Percentiles rank a stretch among this genome's conserved stretches.
These are phyloP conservation scores for Acrobasis suavella DNA, from an alignment of 2,888 invertebrate species.

Conservation along the genomic window DNA sequence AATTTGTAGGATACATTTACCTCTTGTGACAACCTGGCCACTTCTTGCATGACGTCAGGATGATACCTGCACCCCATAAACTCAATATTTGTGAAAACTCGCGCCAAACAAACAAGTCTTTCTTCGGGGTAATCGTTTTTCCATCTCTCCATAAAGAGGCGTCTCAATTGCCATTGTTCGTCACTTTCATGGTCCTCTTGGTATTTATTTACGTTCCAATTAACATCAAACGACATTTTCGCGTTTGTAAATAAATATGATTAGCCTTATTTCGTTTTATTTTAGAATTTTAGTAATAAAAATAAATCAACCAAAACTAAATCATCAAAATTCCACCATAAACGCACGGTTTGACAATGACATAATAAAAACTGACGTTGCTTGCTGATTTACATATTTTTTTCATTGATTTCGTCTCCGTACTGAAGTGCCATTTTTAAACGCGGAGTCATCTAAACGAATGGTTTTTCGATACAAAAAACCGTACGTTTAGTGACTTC, in stretches of 20 bases:
- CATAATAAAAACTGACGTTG: background rate
- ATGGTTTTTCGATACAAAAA: too few relatives aligned
- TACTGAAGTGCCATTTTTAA: too few relatives aligned
- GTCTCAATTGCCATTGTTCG: constrained; percentile 93
- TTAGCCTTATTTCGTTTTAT: background rate
- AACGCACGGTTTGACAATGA: background rate
- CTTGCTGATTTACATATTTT: too few relatives aligned
- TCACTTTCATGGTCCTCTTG: constrained; percentile 92
- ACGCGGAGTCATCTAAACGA: too few relatives aligned
- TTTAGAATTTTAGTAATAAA: background rate
- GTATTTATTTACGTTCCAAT: constrained; percentile 89
- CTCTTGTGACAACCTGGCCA: constrained; percentile 73
- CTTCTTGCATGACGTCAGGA: constrained; percentile 79
- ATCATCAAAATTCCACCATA: background rate
- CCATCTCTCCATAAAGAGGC: constrained; percentile 89
- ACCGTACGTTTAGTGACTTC: too few relatives aligned
- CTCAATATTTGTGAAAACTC: constrained; percentile 85
- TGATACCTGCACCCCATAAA: constrained; percentile 85
- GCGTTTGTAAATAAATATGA: background rate
- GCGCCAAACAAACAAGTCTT: constrained; percentile 83
- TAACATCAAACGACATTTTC: constrained; percentile 50
- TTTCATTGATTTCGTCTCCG: too few relatives aligned
- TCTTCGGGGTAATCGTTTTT: constrained; percentile 83
- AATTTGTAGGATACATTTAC: constrained; percentile 56
- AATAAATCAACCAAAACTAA: background rate